Evolutionary conservation across 2,888 invertebrate genomes (phyloP).

Genomic region (Pollenia amentaria): DNA sequence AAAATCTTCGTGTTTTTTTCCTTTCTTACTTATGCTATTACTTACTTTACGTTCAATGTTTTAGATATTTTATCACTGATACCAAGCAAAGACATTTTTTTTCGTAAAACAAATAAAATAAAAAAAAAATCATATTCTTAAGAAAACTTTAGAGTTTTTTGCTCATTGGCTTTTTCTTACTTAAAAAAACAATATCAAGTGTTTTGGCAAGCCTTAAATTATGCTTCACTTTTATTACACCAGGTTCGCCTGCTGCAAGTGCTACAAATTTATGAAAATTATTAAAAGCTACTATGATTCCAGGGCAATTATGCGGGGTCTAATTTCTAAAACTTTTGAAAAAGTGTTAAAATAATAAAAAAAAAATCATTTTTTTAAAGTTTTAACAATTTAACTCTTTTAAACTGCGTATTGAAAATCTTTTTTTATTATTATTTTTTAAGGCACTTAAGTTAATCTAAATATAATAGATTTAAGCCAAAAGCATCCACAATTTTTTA

Average conservation of each 20-base stretch:
- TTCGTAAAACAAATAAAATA: conserved; percentile 11
- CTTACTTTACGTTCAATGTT: conserved; percentile 58
- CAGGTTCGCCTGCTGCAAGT: conserved; percentile 10
- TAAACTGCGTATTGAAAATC: no score
- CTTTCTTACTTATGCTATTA: conserved; percentile 16
- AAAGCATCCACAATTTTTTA: no score
- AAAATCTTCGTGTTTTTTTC: conserved; percentile 77
- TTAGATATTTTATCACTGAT: conserved; percentile 70
- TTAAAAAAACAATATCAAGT: conserved; percentile 37
- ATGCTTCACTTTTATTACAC: conserved; percentile 23
- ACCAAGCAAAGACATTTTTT: conserved; percentile 58
- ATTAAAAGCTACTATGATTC: no score
- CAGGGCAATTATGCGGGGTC: no score
- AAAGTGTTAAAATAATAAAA: no score
- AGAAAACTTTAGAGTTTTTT: conserved; percentile 41
- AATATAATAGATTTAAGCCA: no score
- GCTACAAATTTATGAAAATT: neutral
- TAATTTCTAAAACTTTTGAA: no score
- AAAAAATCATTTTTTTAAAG: no score
- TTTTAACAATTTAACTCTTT: no score
- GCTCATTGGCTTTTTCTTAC: conserved; percentile 14
- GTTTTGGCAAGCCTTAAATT: conserved; percentile 52
- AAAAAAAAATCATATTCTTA: conserved; percentile 52
- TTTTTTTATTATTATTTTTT: no score
- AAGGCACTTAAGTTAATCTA: no score